These are phyloP conservation scores for Butorides virescens DNA, from an alignment of 2,113 vertebrate genomes.

Conservation along the genomic window DNA sequence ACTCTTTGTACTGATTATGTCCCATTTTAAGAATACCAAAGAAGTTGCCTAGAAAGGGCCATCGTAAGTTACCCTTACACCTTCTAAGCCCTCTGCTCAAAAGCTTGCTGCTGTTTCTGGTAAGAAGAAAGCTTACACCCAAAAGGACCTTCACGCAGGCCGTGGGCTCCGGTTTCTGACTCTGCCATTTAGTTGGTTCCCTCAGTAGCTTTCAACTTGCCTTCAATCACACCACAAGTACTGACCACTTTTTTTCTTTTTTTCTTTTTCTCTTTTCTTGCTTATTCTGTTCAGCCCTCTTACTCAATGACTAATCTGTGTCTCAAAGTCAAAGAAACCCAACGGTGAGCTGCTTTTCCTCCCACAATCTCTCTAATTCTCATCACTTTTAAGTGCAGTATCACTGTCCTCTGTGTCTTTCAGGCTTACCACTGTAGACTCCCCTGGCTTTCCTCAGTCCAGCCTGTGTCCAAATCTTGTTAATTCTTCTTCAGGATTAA, in stretches of 20 bases:
- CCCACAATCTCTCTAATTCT: background rate
- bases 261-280: background rate
- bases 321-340: background rate
- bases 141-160: background rate
- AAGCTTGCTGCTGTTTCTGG: background rate
- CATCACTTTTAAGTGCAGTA: background rate
- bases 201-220: background rate
- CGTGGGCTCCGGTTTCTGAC: background rate
- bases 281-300: background rate
- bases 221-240: background rate
- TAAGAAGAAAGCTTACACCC: background rate
- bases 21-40: background rate
- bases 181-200: background rate
- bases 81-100: background rate
- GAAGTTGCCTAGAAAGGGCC: background rate
- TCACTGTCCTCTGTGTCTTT: background rate
- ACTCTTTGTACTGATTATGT: background rate
- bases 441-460: background rate
- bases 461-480: background rate
- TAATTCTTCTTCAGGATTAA: background rate
- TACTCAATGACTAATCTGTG: background rate
- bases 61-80: background rate
- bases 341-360: background rate
- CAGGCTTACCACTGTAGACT: background rate
- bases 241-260: background rate